phyloP scores from a whole-genome alignment of 2,113 vertebrate species.

The Sebastes schlegelii region DNA sequence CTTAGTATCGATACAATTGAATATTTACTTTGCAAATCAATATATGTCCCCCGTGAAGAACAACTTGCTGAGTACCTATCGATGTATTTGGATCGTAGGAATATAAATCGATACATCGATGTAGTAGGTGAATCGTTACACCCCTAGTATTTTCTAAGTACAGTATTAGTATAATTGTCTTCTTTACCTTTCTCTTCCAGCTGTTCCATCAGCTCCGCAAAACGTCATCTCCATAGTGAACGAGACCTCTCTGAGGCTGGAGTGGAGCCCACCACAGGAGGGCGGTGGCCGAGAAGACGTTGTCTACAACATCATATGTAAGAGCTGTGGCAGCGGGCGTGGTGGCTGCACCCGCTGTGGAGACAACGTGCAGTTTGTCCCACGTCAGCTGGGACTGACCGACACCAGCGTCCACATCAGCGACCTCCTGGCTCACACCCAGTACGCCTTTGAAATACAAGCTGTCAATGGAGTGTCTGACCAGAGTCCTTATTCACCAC shows the following conservation, averaged over 20 bases:
- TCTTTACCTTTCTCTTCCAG: slow-evolving; percentile 69
- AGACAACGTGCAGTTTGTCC: slow-evolving; percentile 94
- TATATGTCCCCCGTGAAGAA: too few relatives aligned
- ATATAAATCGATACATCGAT: too few relatives aligned
- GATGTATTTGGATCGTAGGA: too few relatives aligned
- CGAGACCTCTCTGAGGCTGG: slow-evolving; percentile 93
- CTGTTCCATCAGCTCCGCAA: slow-evolving; percentile 91
- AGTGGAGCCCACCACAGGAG: slow-evolving; percentile 90
- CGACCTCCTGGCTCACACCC: slow-evolving; percentile 94
- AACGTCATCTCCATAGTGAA: slow-evolving; percentile 95
- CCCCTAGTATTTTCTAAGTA: too few relatives aligned
- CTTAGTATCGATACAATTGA: too few relatives aligned
- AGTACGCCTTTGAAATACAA: slow-evolving; percentile 98
- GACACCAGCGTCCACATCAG: slow-evolving; percentile 90
- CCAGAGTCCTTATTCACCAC: slow-evolving; percentile 93
- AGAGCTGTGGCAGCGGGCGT: slow-evolving; percentile 90
- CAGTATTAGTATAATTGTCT: background rate
- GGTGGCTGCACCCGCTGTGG: slow-evolving; percentile 93
- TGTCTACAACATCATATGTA: slow-evolving; percentile 98
- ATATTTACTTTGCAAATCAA: too few relatives aligned
- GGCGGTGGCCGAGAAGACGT: slow-evolving; percentile 91
- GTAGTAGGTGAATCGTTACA: too few relatives aligned
- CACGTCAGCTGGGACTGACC: slow-evolving; percentile 92
- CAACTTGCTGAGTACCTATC: too few relatives aligned
- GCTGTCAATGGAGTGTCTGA: slow-evolving; percentile 95